A percentile compares a stretch with the other conserved stretches of the same genome.
These are phyloP conservation scores for Petrolisthes manimaculis DNA, from an alignment of 2,888 invertebrate species.

Conservation along the genomic window DNA sequence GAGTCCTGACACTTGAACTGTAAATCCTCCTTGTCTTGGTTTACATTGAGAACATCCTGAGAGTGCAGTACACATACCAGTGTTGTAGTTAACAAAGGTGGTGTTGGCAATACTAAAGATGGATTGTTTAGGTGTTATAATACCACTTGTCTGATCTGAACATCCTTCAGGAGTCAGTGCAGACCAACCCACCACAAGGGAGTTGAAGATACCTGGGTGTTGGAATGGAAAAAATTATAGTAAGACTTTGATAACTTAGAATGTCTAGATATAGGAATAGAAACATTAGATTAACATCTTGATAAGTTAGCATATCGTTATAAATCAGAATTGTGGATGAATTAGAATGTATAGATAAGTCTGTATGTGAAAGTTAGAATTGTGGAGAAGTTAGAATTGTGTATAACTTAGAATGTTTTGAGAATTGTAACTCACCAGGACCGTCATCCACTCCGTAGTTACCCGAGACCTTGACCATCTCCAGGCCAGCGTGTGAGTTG, in stretches of 20 bases:
- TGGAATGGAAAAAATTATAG: not conserved
- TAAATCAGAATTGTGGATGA: too few relatives aligned
- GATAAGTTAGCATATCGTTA: too few relatives aligned
- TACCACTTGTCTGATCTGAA: constrained; percentile 28
- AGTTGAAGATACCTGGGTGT: constrained; percentile 45
- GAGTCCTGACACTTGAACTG: constrained; percentile 38
- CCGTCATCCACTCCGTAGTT: constrained; percentile 43
- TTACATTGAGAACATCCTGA: constrained; percentile 63
- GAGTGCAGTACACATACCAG: constrained; percentile 42
- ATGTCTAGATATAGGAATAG: not conserved
- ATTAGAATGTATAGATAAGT: too few relatives aligned
- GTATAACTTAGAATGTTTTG: too few relatives aligned
- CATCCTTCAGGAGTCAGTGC: constrained; percentile 31
- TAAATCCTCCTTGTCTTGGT: constrained; percentile 42
- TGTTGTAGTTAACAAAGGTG: constrained; percentile 61
- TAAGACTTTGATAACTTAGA: not conserved
- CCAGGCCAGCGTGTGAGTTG: constrained; percentile 50
- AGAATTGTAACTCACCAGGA: constrained; percentile 35
- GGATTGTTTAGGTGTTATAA: constrained; percentile 50
- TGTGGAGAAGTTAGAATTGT: too few relatives aligned
- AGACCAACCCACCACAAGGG: constrained; percentile 47
- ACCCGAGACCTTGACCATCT: constrained; percentile 54
- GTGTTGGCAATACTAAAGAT: constrained; percentile 52
- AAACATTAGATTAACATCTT: not conserved
- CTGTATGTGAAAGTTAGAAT: too few relatives aligned